Conservation (phyloP, 1,140 invertebrate species). For the Kradibia gibbosae region DNA sequence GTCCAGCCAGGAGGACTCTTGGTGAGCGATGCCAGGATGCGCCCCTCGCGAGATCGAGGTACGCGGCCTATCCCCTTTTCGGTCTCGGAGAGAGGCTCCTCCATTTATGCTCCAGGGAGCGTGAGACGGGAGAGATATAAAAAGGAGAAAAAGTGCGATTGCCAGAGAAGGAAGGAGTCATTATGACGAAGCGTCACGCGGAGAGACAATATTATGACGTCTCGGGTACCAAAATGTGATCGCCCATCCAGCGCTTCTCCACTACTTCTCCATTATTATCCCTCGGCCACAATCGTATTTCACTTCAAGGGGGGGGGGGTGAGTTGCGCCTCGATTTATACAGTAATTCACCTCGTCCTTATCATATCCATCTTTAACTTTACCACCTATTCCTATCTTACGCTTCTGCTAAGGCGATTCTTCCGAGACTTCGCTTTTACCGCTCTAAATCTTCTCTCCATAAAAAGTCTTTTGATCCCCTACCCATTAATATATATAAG, state of each 20-base stretch:
- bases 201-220: constrained; percentile 60
- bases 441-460: too few species aligned
- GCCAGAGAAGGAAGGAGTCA: constrained; percentile 6
- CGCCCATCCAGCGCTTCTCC: neutral
- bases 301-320: neutral
- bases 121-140: constrained; percentile 28
- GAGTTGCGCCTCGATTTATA: neutral
- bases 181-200: constrained; percentile 45
- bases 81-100: neutral
- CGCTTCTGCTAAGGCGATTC: neutral
- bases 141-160: constrained; percentile 33
- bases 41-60: neutral
- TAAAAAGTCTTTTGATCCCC: neutral
- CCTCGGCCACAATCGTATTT: neutral
- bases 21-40: neutral
- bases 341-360: neutral
- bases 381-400: neutral
- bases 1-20: neutral
- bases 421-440: neutral
- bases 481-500: too few species aligned
- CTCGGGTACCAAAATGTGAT: constrained; percentile 20
- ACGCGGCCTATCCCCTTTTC: neutral
- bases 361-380: neutral
- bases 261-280: neutral
- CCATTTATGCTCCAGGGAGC: constrained; percentile 16